phyloP scores from a whole-genome alignment of 2,888 invertebrate species.

The Octodonta nipae region DNA sequence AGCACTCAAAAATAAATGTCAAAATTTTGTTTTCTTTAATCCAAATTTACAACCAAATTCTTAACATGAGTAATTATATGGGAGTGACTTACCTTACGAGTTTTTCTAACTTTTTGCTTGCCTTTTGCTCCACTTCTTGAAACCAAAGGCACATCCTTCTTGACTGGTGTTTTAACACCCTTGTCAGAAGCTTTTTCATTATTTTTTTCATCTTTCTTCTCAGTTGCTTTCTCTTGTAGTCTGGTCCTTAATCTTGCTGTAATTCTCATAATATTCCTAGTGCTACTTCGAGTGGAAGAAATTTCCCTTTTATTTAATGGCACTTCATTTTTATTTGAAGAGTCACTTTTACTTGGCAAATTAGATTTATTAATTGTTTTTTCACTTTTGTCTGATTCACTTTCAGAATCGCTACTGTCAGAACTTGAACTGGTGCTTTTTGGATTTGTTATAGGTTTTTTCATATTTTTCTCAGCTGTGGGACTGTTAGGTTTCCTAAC shows the following conservation, averaged over 20 bases:
- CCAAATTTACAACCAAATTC: too few relatives aligned
- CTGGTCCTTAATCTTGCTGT: slow-evolving; percentile 31
- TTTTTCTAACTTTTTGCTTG: slow-evolving; percentile 16
- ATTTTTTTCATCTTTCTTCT: slow-evolving; percentile 11
- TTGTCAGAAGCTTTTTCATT: slow-evolving; percentile 19
- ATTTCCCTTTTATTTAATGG: neutral
- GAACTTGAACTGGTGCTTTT: slow-evolving; percentile 36
- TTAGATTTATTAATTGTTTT: slow-evolving; percentile 22
- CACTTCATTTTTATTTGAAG: slow-evolving; percentile 12
- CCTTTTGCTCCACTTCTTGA: slow-evolving; percentile 27
- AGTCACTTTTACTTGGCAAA: slow-evolving; percentile 8
- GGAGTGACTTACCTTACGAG: slow-evolving; percentile 24
- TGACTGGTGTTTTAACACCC: too few relatives aligned
- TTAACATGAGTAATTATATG: too few relatives aligned
- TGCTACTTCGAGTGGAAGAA: slow-evolving; percentile 7
- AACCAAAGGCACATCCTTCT: slow-evolving; percentile 13
- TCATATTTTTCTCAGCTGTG: slow-evolving; percentile 23
- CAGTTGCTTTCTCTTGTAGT: slow-evolving; percentile 32
- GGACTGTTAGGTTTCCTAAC: slow-evolving; percentile 41
- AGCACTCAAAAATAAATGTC: too few relatives aligned
- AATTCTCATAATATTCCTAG: slow-evolving; percentile 17
- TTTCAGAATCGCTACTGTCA: slow-evolving; percentile 33
- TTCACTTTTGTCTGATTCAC: slow-evolving; percentile 29
- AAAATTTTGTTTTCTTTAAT: too few relatives aligned
- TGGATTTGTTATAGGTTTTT: slow-evolving; percentile 14